These are phyloP conservation scores for Mimas tiliae DNA, from an alignment of 2,888 invertebrate species.

Conservation along the genomic window DNA sequence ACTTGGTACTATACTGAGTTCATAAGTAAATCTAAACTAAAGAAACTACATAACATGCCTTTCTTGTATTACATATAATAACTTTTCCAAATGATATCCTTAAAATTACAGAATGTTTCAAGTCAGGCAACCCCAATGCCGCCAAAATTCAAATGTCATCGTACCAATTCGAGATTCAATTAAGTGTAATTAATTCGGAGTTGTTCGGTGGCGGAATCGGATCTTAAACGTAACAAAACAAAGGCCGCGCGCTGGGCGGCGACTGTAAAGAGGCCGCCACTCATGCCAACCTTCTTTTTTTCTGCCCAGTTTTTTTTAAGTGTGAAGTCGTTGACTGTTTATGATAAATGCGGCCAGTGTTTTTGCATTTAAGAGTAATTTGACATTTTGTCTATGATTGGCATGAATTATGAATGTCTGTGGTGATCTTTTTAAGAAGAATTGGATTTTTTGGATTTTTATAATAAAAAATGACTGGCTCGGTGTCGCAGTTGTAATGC, in stretches of 20 bases:
- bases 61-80: too few relatives aligned
- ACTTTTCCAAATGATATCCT: background rate
- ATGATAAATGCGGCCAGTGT: conserved; percentile 48
- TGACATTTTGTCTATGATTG: conserved; percentile 15
- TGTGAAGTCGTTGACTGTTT: conserved; percentile 51
- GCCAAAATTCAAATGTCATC: conserved; percentile 87
- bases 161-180: conserved; percentile 88
- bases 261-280: conserved; percentile 71
- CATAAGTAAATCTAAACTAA: too few relatives aligned
- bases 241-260: conserved; percentile 64
- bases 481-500: too few relatives aligned
- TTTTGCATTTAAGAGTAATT: conserved; percentile 42
- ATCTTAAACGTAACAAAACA: conserved; percentile 79
- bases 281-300: conserved; percentile 59
- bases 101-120: background rate
- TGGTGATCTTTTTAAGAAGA: background rate
- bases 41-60: too few relatives aligned
- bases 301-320: conserved; percentile 44
- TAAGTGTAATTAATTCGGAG: conserved; percentile 85
- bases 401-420: background rate
- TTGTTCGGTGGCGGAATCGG: conserved; percentile 75
- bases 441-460: background rate
- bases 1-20: too few relatives aligned
- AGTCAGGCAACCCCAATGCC: conserved; percentile 48
- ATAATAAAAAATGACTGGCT: background rate